A percentile compares a stretch with the other conserved stretches of the same genome.
phyloP scores from a whole-genome alignment of 2,888 invertebrate genomes.

The Cataglyphis livida region DNA sequence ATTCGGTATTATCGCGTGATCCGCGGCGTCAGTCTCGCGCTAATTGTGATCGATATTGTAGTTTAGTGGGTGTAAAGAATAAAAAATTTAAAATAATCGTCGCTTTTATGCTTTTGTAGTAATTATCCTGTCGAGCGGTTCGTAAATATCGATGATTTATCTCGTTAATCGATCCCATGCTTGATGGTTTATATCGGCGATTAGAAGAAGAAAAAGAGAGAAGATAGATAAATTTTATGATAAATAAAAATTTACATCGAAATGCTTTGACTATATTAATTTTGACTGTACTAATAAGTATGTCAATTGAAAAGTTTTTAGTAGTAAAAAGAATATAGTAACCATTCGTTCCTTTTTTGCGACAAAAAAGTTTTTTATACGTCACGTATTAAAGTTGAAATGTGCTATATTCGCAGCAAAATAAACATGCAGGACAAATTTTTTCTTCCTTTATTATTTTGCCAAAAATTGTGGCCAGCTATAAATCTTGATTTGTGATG shows the following conservation, averaged over 20 bases:
- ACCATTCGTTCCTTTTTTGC: background rate
- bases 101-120: conserved; percentile 6
- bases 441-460: background rate
- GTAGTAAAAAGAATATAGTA: background rate
- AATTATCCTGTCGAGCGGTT: conserved; percentile 1
- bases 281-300: background rate
- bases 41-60: conserved; percentile 27
- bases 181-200: background rate
- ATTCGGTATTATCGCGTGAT: conserved; percentile 49
- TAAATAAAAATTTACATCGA: background rate
- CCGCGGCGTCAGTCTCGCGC: conserved; percentile 37
- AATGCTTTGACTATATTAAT: background rate
- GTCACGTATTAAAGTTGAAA: conserved; percentile 8
- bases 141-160: background rate
- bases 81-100: conserved; percentile 16
- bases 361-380: background rate
- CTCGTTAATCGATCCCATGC: background rate
- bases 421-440: conserved; percentile 25
- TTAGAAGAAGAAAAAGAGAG: background rate
- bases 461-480: conserved; percentile 18
- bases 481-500: conserved; percentile 41
- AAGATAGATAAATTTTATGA: background rate
- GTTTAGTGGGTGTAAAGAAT: background rate
- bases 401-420: conserved; percentile 12
- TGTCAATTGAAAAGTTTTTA: conserved; percentile 6